Evolutionary conservation across 2,888 invertebrate species (phyloP).

Genomic region (Nipponacmea schrenckii): DNA sequence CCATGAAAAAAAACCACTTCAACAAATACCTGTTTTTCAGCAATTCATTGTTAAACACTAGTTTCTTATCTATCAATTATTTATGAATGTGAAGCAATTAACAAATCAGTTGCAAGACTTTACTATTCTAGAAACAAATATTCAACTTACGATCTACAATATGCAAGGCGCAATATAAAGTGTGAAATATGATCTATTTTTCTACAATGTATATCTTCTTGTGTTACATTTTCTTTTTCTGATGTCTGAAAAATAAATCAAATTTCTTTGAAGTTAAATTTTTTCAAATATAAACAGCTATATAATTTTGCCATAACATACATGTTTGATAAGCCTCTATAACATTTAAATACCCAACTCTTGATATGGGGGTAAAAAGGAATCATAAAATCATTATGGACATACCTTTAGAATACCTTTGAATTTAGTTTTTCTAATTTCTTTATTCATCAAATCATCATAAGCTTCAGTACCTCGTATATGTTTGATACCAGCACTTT

Average conservation of each 20-base stretch:
- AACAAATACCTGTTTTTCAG: neutral
- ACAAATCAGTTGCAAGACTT: conserved; percentile 5
- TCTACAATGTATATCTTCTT: conserved; percentile 49
- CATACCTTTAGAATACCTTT: conserved; percentile 35
- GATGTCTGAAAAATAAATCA: conserved; percentile 15
- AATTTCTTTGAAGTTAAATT: neutral
- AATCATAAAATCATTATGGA: neutral
- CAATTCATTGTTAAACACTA: neutral
- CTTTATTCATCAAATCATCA: conserved; percentile 49
- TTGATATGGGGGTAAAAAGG: too few species aligned
- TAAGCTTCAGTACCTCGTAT: conserved; percentile 57
- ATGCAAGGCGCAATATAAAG: conserved; percentile 89
- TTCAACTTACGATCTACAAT: conserved; percentile 75
- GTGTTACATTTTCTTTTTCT: conserved; percentile 29
- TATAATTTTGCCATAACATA: too few species aligned
- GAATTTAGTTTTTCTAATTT: conserved; percentile 52
- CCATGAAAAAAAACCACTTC: neutral
- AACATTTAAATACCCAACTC: too few species aligned
- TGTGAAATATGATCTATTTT: conserved; percentile 87
- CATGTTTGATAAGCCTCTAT: too few species aligned
- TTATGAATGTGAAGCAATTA: neutral
- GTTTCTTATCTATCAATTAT: neutral
- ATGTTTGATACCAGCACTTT: conserved; percentile 74
- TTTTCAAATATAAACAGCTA: neutral
- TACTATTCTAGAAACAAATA: too few species aligned